phyloP scores from a whole-genome alignment of 2,797 vertebrate species.

The Gila robusta region DNA sequence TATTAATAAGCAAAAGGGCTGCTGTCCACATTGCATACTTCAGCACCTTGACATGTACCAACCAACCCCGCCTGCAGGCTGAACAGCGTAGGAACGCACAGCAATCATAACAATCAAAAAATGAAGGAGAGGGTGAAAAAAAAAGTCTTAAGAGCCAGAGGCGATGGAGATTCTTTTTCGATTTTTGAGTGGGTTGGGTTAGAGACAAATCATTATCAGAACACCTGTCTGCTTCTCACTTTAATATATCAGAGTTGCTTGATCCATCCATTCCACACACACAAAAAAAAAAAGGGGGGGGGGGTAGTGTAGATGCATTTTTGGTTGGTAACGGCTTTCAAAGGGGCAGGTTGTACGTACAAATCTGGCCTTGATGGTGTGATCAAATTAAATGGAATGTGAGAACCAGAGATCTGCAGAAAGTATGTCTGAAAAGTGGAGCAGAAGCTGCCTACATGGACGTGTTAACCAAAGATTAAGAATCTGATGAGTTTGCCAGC shows the following conservation, averaged over 20 bases:
- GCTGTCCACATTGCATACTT: conserved; percentile 79
- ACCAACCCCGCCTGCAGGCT: conserved; percentile 82
- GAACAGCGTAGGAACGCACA: conserved; percentile 72
- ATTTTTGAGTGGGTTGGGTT: conserved; percentile 51
- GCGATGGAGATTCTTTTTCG: conserved; percentile 57
- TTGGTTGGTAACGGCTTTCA: conserved; percentile 12
- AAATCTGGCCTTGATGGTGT: conserved; percentile 38
- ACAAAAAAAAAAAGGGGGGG: not conserved
- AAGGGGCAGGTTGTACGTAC: conserved; percentile 34
- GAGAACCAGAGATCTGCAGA: conserved; percentile 47
- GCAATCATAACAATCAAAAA: conserved; percentile 76
- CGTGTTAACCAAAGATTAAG: conserved; percentile 59
- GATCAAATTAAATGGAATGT: conserved; percentile 48
- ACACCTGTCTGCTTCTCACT: conserved; percentile 76
- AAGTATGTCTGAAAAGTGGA: conserved; percentile 51
- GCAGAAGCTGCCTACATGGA: conserved; percentile 47
- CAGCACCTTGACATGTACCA: conserved; percentile 79
- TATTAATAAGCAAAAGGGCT: conserved; percentile 48
- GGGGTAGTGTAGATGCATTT: not conserved
- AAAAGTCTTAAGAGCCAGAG: conserved; percentile 30
- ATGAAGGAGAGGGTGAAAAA: conserved; percentile 16
- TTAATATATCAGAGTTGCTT: conserved; percentile 71
- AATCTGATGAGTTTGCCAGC: conserved; percentile 58
- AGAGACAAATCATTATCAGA: conserved; percentile 75
- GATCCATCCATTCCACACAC: conserved; percentile 16